Evolutionary conservation across 2,797 vertebrate species (phyloP), one percentile per base, ranked within the genome.

Genomic region (Phylloscopus collybita): DNA sequence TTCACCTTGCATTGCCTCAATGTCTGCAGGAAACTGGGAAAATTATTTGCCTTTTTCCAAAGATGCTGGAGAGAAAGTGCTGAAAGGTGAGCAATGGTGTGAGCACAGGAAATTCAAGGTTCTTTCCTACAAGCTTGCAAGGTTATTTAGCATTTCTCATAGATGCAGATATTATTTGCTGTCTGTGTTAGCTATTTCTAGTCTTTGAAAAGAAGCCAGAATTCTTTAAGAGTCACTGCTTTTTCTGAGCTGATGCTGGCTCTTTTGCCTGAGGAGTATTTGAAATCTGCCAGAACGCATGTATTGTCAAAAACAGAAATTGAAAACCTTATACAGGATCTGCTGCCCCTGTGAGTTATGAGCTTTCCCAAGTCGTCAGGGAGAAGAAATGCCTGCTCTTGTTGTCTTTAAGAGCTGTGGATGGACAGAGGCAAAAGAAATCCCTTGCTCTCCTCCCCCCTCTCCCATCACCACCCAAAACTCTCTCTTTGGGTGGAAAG

Each of bases 231-330:
- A 96, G 82, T 96, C 90, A 51, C 87, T 95, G 96, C 94, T 90
- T 82, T 94, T 95, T 94, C 95, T 92, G 85, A 93, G 91, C 85
- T 89, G 93, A 93, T 93, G 82, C 93, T 93, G 93, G 69, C 88
- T 95, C 80, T 94, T 93, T 95, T 80, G 97, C 96, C 96, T 53
- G 96, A 95, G 95, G 97, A 97, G 92, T 93, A 87, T 97, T 97
- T 96, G 96, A 96, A 97, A 97, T 96, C 97, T 97, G 96, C 95
- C 97, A 96, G 90, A 97, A 97, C 88, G 89, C 89, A 95, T 97
- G 76, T 82, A 91, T 93, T 95, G 92, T 90, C 44, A 47, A 96
- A 95, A 96, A 17, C 86, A 95, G 94, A 95, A 96, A 97, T 71
- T 93, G 95, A 96, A 96, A 97, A 95, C 92, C 67, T 62, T 84